A percentile compares a stretch with the other conserved stretches of the same genome.
Evolutionary conservation across 2,113 vertebrate species (phyloP).

Genomic region (Ardeotis arabs): DNA sequence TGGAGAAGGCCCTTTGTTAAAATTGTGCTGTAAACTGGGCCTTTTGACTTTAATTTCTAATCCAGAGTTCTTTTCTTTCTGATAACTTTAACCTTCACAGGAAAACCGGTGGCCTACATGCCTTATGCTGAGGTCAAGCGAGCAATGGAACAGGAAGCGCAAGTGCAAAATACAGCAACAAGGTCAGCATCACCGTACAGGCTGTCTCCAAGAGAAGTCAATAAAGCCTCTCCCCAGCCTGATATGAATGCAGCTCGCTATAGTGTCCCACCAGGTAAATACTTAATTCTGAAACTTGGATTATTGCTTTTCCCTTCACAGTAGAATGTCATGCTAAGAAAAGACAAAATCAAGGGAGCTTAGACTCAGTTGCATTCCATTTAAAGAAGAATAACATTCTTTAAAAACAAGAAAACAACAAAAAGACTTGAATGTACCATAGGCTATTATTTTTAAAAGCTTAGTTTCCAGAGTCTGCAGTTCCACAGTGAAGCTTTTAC

Average conservation of each 20-base stretch:
- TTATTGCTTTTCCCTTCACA: neutral
- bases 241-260: conserved; percentile 79
- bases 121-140: conserved; percentile 86
- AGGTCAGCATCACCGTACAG: conserved; percentile 87
- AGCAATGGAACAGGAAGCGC: conserved; percentile 86
- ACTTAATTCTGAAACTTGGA: neutral
- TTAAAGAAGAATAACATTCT: neutral
- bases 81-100: conserved; percentile 69
- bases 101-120: conserved; percentile 86
- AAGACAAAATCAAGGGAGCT: neutral
- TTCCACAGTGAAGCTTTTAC: neutral
- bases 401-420: neutral
- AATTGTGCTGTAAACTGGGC: conserved; percentile 8
- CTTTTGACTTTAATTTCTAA: conserved; percentile 40
- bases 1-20: neutral
- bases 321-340: neutral
- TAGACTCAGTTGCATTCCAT: neutral
- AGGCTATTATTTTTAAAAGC: neutral
- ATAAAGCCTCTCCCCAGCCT: conserved; percentile 84
- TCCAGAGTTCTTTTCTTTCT: conserved; percentile 41
- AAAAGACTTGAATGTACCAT: neutral
- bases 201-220: conserved; percentile 85
- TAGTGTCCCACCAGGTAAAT: conserved; percentile 90
- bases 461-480: neutral
- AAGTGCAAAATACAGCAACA: conserved; percentile 71